Evolutionary conservation across 2,888 invertebrate genomes (phyloP).

Genomic region (Vannuccia rotundouncinata): DNA sequence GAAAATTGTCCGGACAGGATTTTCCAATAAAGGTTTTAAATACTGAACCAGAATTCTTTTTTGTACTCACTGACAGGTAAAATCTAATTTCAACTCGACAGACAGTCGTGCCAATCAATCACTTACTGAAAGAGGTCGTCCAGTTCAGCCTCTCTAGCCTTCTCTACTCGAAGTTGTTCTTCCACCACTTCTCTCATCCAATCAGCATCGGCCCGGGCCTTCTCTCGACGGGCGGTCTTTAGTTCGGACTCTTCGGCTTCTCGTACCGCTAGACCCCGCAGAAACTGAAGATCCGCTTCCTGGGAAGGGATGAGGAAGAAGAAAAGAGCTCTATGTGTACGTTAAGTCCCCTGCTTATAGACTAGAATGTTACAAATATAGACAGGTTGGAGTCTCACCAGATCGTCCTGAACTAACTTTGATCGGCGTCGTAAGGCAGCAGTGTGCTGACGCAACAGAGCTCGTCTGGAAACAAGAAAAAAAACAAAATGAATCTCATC

Average conservation of each 20-base stretch:
- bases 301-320: neutral
- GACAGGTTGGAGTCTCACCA: slow-evolving; percentile 45
- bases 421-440: slow-evolving; percentile 53
- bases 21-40: no score
- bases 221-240: slow-evolving; percentile 48
- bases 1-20: no score
- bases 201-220: slow-evolving; percentile 51
- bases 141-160: slow-evolving; percentile 54
- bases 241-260: slow-evolving; percentile 49
- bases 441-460: slow-evolving; percentile 53
- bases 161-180: slow-evolving; percentile 54
- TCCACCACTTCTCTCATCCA: slow-evolving; percentile 57
- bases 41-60: no score
- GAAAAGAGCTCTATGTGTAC: neutral
- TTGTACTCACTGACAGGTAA: no score
- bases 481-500: no score
- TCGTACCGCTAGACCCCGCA: slow-evolving; percentile 43
- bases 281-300: slow-evolving; percentile 34
- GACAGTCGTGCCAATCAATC: no score
- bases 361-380: neutral
- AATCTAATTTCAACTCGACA: no score
- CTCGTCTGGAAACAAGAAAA: slow-evolving; percentile 48
- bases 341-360: no score
- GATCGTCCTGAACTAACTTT: slow-evolving; percentile 51
- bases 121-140: slow-evolving; percentile 42